These are phyloP conservation scores for Heteropelma amictum DNA, from an alignment of 2,888 invertebrate species.

Conservation along the genomic window DNA sequence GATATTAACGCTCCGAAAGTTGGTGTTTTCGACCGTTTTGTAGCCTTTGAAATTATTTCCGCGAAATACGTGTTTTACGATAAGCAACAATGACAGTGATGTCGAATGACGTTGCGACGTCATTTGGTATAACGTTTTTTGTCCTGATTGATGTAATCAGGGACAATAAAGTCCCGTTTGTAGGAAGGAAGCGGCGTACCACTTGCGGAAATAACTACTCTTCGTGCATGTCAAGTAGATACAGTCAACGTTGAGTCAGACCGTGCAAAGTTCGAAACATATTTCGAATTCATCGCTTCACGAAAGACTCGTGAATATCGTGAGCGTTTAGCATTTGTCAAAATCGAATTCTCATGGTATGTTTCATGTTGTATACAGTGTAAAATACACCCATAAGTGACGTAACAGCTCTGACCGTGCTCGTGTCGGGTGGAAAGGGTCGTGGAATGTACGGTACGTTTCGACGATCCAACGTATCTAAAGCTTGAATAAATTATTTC, in stretches of 20 bases:
- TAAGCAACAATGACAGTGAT: too few relatives aligned
- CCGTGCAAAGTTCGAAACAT: neutral
- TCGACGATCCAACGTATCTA: neutral
- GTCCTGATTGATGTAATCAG: neutral
- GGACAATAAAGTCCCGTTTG: neutral
- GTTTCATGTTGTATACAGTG: neutral
- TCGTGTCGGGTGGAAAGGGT: neutral
- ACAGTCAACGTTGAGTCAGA: conserved; percentile 4
- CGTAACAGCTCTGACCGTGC: neutral
- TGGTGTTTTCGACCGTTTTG: too few relatives aligned
- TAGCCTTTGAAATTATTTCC: too few relatives aligned
- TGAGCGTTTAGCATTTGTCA: conserved; percentile 12
- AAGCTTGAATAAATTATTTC: neutral
- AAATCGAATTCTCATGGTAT: neutral
- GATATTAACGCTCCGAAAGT: too few relatives aligned
- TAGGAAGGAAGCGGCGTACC: neutral
- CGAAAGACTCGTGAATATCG: neutral
- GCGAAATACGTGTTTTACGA: too few relatives aligned
- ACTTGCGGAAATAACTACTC: neutral
- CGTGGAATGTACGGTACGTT: neutral
- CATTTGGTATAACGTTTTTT: too few relatives aligned
- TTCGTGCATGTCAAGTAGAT: conserved; percentile 10
- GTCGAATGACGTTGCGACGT: too few relatives aligned
- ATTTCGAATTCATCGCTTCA: neutral
- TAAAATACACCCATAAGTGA: neutral